Percentiles rank a stretch among this genome's conserved stretches.
phyloP scores from a whole-genome alignment of 2,113 vertebrate genomes.

The Hystrix brachyura region DNA sequence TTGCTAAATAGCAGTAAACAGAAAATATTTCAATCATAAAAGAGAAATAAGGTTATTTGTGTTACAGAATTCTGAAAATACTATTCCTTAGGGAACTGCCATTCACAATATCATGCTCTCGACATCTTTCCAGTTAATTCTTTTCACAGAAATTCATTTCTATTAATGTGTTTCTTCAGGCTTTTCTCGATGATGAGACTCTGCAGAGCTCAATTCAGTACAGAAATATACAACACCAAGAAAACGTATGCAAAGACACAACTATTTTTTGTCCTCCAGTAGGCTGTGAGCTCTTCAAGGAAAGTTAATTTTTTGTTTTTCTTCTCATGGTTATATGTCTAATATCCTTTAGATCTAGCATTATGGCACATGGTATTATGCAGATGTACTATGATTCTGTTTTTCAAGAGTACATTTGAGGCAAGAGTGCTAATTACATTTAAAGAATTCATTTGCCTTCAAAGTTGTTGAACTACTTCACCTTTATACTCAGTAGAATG shows the following conservation, averaged over 20 bases:
- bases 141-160: not conserved
- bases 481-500: not conserved
- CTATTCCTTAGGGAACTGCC: not conserved
- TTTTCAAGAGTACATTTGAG: not conserved
- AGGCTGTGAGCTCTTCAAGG: not conserved
- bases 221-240: not conserved
- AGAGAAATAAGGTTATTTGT: slow-evolving; percentile 51
- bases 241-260: not conserved
- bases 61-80: slow-evolving; percentile 26
- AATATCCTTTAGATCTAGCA: not conserved
- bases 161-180: not conserved
- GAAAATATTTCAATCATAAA: slow-evolving; percentile 29
- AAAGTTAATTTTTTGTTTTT: not conserved
- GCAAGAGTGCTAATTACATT: not conserved
- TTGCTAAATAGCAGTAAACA: not conserved
- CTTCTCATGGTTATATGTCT: not conserved
- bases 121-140: not conserved
- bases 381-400: not conserved
- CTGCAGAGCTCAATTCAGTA: slow-evolving; percentile 13
- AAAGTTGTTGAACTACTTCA: not conserved
- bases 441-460: not conserved
- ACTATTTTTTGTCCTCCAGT: not conserved
- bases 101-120: not conserved
- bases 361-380: not conserved
- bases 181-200: not conserved